Conservation (phyloP, 1,140 invertebrate genomes). For the Drosophila nikananu region DNA sequence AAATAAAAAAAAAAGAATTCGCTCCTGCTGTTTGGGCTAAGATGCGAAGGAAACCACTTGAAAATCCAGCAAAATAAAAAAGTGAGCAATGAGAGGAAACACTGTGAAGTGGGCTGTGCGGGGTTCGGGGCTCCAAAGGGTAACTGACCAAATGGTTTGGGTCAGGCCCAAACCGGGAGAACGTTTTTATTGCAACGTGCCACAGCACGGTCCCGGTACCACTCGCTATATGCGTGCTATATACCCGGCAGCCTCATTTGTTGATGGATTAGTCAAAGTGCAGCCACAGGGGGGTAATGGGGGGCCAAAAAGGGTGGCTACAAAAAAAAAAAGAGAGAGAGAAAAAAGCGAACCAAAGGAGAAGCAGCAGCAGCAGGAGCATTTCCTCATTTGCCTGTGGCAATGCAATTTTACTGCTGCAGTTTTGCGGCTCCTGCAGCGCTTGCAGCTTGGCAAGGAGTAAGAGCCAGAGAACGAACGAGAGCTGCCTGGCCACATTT, state of each 20-base stretch:
- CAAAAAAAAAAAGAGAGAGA: not conserved
- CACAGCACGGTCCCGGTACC: not conserved
- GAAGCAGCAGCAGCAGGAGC: conserved; percentile 47
- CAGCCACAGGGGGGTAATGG: conserved; percentile 42
- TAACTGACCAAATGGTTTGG: conserved; percentile 48
- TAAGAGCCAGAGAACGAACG: conserved; percentile 16
- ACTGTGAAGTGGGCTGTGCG: not conserved
- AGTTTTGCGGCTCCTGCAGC: conserved; percentile 40
- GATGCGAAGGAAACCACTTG: conserved; percentile 61
- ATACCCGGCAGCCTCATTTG: conserved; percentile 73
- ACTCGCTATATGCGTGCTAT: conserved; percentile 50
- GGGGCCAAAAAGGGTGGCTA: not conserved
- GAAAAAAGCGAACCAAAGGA: not conserved
- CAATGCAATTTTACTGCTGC: conserved; percentile 46
- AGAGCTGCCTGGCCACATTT: conserved; percentile 45
- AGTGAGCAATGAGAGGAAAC: conserved; percentile 28
- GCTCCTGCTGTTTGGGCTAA: conserved; percentile 31
- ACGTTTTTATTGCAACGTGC: conserved; percentile 68
- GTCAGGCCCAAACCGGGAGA: conserved; percentile 36
- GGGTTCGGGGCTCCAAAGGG: not conserved
- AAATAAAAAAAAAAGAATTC: conserved; percentile 56
- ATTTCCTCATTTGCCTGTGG: conserved; percentile 55
- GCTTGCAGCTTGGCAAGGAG: conserved; percentile 21
- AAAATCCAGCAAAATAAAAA: conserved; percentile 60
- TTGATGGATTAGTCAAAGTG: conserved; percentile 82